A percentile compares a stretch with the other conserved stretches of the same genome.
phyloP scores from a whole-genome alignment of 2,113 vertebrate genomes.

The Pantherophis guttatus region DNA sequence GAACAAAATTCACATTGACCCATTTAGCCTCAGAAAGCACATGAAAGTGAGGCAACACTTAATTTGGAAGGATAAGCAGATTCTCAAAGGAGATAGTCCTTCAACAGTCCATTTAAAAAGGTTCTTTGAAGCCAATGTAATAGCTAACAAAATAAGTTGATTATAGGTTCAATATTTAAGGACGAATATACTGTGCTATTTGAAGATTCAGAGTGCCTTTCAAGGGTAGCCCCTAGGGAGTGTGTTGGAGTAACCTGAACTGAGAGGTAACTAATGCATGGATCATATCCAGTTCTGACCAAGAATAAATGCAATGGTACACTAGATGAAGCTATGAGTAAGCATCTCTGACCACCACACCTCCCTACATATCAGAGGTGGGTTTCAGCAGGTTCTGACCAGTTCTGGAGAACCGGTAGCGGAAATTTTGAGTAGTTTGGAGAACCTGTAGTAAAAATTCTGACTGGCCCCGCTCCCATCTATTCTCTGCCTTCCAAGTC shows the following conservation, averaged over 20 bases:
- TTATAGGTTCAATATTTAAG: neutral
- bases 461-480: no score
- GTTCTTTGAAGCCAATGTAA: neutral
- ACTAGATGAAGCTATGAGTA: neutral
- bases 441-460: no score
- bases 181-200: neutral
- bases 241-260: neutral
- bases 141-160: neutral
- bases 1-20: neutral
- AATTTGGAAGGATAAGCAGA: neutral
- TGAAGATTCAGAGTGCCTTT: neutral
- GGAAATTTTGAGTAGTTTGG: no score
- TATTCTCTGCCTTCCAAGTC: no score
- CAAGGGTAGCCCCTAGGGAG: neutral
- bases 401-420: no score
- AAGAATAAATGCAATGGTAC: neutral
- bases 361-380: neutral
- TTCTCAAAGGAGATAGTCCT: neutral
- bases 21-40: neutral
- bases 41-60: neutral
- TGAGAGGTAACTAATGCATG: neutral
- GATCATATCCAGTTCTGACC: neutral
- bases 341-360: neutral
- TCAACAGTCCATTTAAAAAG: neutral
- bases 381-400: no score